Conservation (phyloP, 1,140 invertebrate species). For the Ceratina australensis region DNA sequence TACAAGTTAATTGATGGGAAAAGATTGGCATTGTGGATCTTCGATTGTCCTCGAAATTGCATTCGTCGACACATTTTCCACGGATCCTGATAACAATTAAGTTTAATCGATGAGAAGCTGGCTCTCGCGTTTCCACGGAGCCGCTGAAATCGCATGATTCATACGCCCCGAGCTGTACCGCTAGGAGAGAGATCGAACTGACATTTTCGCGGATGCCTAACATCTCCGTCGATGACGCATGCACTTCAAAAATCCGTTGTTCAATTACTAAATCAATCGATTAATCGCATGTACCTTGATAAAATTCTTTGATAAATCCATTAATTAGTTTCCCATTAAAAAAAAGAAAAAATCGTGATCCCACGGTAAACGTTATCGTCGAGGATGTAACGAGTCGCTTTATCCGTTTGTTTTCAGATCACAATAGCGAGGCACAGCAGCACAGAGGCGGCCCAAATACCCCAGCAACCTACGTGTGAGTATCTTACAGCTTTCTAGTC, state of each 20-base stretch:
- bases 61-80: conserved; percentile 28
- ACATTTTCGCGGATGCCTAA: conserved; percentile 63
- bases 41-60: conserved; percentile 11
- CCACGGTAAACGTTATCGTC: conserved; percentile 36
- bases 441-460: conserved; percentile 74
- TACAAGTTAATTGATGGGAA: conserved; percentile 25
- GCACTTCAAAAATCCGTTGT: too few relatives aligned
- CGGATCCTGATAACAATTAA: conserved; percentile 4
- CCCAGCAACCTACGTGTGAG: conserved; percentile 73
- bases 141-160: conserved; percentile 30
- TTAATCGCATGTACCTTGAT: too few relatives aligned
- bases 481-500: conserved; percentile 68
- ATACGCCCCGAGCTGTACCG: conserved; percentile 7
- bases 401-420: conserved; percentile 70
- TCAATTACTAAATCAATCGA: too few relatives aligned
- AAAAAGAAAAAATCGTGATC: too few relatives aligned
- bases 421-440: conserved; percentile 74
- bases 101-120: conserved; percentile 32
- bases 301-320: too few relatives aligned
- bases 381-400: conserved; percentile 45
- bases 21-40: not conserved
- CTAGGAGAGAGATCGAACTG: conserved; percentile 48
- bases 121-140: not conserved
- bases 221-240: conserved; percentile 59
- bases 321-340: too few relatives aligned